Evolutionary conservation across 2,797 vertebrate species (phyloP), one percentile per base, ranked within the genome.

Genomic region (Eidolon dupreanum): DNA sequence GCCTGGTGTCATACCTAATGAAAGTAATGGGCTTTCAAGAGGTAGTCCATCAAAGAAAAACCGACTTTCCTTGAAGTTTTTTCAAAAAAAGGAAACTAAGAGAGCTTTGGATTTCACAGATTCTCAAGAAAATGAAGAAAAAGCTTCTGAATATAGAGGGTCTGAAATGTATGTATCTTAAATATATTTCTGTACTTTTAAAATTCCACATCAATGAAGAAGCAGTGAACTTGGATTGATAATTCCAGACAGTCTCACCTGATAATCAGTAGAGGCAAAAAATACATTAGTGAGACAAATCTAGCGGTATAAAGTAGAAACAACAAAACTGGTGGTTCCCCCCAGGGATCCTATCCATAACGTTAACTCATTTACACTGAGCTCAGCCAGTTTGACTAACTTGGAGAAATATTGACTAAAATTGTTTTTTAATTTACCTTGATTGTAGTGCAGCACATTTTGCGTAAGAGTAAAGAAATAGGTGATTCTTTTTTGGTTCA

Each of bases 11-110:
- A 90, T 98, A 94, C 99, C 99, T 63, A 99, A 99, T 91, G 99
- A 99, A 75, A 98, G 96, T 96, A 97, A 97, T 17, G 98, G 98
- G 96, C 98, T 98, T 91, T 98, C 98, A 22, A 98, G 97, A 88
- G 99, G 98, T 88, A 99, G 99, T 97, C 99, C 99, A 11, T 96
- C 99, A 46, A 99, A 99, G 98, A 99, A 98, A 98, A 99, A 98
- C 92, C 98, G 99, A 94, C 99, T 99, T 41, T 99, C 99, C 49
- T 97, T 99, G 74, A 99, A 99, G 98, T 99, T 99, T 78, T 99
- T 99, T 97, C 99, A 99, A 83, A 99, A 99, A 98, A 99, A 99
- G 79, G 99, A 99, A 81, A 98, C 99, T 8, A 99, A 99, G 97
- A 98, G 99, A 89, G 99, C 99, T 8, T 98, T 99, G 98, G 99